phyloP scores from a whole-genome alignment of 2,113 vertebrate genomes.

The Riparia riparia region DNA sequence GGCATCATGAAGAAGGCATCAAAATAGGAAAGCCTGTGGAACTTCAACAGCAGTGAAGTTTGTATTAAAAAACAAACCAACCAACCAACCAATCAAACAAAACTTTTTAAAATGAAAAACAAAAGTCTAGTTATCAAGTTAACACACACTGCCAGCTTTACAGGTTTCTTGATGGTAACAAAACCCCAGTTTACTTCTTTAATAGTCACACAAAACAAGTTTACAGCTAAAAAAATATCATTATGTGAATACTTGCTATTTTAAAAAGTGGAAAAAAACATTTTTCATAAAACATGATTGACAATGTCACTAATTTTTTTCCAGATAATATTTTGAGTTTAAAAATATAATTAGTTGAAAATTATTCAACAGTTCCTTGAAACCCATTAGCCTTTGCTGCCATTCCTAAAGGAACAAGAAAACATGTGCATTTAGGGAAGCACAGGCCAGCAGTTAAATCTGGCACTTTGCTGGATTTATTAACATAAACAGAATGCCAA shows the following conservation, averaged over 20 bases:
- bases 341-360: not conserved
- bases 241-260: not conserved
- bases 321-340: not conserved
- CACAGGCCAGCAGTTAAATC: not conserved
- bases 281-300: not conserved
- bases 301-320: not conserved
- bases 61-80: not conserved
- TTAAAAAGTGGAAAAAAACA: not conserved
- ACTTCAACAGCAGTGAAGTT: not conserved
- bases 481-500: not conserved
- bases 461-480: not conserved
- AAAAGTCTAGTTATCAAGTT: not conserved
- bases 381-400: not conserved
- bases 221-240: not conserved
- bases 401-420: not conserved
- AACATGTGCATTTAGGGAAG: not conserved
- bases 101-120: not conserved
- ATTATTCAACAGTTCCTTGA: not conserved
- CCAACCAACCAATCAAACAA: accelerated
- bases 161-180: not conserved
- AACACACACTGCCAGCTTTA: not conserved
- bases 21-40: not conserved
- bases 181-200: not conserved
- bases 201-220: not conserved
- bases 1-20: not conserved